A percentile compares a stretch with the other conserved stretches of the same genome.
Conservation (phyloP, 92 coral and sea anemone genomes). For the Pocillopora meandrina region DNA sequence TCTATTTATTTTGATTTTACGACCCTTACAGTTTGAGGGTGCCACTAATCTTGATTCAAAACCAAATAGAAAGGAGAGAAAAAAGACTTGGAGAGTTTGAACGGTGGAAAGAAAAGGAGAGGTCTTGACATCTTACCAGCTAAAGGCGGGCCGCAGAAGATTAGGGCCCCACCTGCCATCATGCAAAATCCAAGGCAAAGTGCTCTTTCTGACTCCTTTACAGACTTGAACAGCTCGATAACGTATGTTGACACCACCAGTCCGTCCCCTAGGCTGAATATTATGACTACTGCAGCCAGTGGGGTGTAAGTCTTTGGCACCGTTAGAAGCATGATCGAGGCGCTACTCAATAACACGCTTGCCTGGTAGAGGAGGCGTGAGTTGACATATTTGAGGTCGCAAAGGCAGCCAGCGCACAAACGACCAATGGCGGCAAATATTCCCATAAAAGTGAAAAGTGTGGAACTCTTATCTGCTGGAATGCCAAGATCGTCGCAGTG, state of each 20-base stretch:
- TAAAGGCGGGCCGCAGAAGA: constrained; percentile 27
- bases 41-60: too few species aligned
- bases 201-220: constrained; percentile 26
- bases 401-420: constrained; percentile 42
- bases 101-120: neutral
- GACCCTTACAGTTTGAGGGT: too few species aligned
- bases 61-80: too few species aligned
- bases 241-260: constrained; percentile 16
- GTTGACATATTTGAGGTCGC: constrained; percentile 49
- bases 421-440: constrained; percentile 53
- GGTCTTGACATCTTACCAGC: constrained; percentile 2
- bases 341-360: constrained; percentile 11
- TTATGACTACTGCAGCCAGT: constrained; percentile 10
- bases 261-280: constrained; percentile 32
- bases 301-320: constrained; percentile 16
- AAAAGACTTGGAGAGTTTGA: too few species aligned
- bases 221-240: constrained; percentile 24
- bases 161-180: constrained; percentile 13
- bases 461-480: constrained; percentile 45
- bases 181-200: constrained; percentile 19
- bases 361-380: constrained; percentile 52
- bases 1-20: too few species aligned
- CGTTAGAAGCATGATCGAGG: neutral
- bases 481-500: constrained; percentile 53
- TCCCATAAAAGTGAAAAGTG: constrained; percentile 49